Evolutionary conservation across 2,888 invertebrate species (phyloP), one percentile per base, ranked within the genome.

Genomic region (Leptinotarsa peninsularis): DNA sequence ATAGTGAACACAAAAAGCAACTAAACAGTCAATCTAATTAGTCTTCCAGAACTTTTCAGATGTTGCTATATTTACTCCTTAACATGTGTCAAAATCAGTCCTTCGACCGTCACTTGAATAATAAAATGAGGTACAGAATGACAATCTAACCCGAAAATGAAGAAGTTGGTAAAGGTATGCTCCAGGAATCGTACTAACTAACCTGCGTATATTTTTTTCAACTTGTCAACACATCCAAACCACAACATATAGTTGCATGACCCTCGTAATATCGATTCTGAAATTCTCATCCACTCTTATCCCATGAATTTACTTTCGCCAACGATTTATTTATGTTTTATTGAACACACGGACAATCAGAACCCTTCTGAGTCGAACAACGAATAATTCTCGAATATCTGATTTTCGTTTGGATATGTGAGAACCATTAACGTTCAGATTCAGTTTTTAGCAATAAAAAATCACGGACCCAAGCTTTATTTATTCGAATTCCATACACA

Each of bases 351-450:
- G 58, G 23, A 58, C 58, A 58, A 23, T 15, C 23, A 10, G 58
- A 33, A 58, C 58, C 23, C 58, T 23, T 58, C 21, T 58, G 58
- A 58, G 58, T 23, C 58, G 23, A 23, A 58, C 58, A 58, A 58
- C 58, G 23, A 58, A 58, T 58, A 58, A 23, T 58, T 58, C 58
- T 58, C 23, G 21, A 15, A 14, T 58, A 58, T 58, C 58, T 58
- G 58, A 58, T 58, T 58, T 58, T 23, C 14, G 15, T 58, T 23
- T 23, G 23, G 58, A 58, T 58, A 23, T 58, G 58, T 58, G 58
- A 58, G 58, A 23, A 1, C 58, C 58, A 58, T 58, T 58, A 58
- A 58, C 15, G 23, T 58, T 23, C 58, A 23, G 23, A 13, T 23
- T 58, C 21, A 58, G 18, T 58, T 58, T 58, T 58, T 23, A 58